Conservation (phyloP, 2,113 vertebrate species). For the Monarcha castaneiventris region DNA sequence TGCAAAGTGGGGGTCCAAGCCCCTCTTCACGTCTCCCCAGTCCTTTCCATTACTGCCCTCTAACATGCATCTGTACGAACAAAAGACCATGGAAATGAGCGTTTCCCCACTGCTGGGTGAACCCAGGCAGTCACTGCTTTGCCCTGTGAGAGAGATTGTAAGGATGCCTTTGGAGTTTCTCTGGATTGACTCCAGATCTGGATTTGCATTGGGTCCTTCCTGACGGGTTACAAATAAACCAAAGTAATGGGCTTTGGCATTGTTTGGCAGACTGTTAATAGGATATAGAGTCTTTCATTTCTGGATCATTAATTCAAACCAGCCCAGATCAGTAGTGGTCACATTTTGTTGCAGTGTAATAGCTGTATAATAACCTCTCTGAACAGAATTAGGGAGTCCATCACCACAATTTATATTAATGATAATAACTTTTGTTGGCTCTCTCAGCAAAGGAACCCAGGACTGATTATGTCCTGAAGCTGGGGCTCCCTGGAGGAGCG, state of each 20-base stretch:
- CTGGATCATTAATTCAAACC: slow-evolving; percentile 45
- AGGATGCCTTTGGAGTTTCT: neutral
- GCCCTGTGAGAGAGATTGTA: neutral
- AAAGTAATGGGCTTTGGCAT: slow-evolving; percentile 25
- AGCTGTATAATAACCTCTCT: slow-evolving; percentile 13
- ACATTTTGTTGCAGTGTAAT: slow-evolving; percentile 24
- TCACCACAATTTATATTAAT: slow-evolving; percentile 29
- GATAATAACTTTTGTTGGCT: neutral
- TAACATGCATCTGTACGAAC: neutral
- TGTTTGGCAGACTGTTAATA: slow-evolving; percentile 32
- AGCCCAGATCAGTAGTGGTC: slow-evolving; percentile 16
- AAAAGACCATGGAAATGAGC: neutral
- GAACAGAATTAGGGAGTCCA: slow-evolving; percentile 21
- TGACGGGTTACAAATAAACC: slow-evolving; percentile 24
- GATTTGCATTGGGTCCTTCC: slow-evolving; percentile 19
- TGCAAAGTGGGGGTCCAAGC: neutral
- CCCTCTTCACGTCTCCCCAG: neutral
- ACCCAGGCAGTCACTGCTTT: fast-evolving
- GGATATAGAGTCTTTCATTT: slow-evolving; percentile 33
- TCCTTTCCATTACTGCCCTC: fast-evolving
- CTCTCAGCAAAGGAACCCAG: neutral
- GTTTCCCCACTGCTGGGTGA: neutral
- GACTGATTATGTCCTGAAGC: neutral
- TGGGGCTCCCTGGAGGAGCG: neutral
- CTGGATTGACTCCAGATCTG: slow-evolving; percentile 37